Percentiles rank a stretch among this genome's conserved stretches.
These are phyloP conservation scores for Meiosimyza decipiens DNA, from an alignment of 2,888 invertebrate species.

Conservation along the genomic window DNA sequence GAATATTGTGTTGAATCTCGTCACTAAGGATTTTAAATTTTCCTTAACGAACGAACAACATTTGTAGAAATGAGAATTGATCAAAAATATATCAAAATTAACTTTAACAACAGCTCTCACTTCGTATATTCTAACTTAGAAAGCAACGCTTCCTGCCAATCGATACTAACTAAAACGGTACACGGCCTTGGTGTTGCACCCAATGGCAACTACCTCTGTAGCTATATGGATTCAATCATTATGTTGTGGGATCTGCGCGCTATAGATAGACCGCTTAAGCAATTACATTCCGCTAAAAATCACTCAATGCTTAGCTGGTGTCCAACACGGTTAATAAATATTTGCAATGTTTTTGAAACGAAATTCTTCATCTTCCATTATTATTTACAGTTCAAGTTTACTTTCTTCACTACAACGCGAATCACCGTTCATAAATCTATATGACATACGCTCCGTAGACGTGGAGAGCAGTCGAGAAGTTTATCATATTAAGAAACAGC, in stretches of 20 bases:
- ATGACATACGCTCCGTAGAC: slow-evolving; percentile 84
- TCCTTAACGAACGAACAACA: too few relatives aligned
- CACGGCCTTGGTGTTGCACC: slow-evolving; percentile 85
- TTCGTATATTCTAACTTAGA: slow-evolving; percentile 69
- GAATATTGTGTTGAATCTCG: too few relatives aligned
- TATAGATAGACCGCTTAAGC: slow-evolving; percentile 84
- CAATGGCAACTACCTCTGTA: slow-evolving; percentile 83
- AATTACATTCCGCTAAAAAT: slow-evolving; percentile 73
- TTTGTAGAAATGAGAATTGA: too few relatives aligned
- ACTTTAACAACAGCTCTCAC: not conserved
- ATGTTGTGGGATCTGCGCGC: slow-evolving; percentile 90
- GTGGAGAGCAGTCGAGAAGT: slow-evolving; percentile 80
- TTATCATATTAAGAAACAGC: slow-evolving; percentile 78
- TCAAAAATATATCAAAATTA: not conserved
- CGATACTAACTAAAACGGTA: slow-evolving; percentile 77
- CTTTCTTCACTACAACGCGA: slow-evolving; percentile 86
- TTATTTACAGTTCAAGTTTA: slow-evolving; percentile 72
- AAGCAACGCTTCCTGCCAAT: slow-evolving; percentile 71
- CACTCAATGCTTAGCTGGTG: slow-evolving; percentile 86
- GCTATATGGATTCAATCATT: slow-evolving; percentile 83
- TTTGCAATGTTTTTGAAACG: not conserved
- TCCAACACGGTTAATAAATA: slow-evolving; percentile 74
- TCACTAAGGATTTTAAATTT: too few relatives aligned
- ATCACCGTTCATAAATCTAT: slow-evolving; percentile 79
- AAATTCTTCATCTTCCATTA: too few relatives aligned